phyloP scores from a whole-genome alignment of 1,140 invertebrate genomes.

The Philopotamus ludificatus region DNA sequence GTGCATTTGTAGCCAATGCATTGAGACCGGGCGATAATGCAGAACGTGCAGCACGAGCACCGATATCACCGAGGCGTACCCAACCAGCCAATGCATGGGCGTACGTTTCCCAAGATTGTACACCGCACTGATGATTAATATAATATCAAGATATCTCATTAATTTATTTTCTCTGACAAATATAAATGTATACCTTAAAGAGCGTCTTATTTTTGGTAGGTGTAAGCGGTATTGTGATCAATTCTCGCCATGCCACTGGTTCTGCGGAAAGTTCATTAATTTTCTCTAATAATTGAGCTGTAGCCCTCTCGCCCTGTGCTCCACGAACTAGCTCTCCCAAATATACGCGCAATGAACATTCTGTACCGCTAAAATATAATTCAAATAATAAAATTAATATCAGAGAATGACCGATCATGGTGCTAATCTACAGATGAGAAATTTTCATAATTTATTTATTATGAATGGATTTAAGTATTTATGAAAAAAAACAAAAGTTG shows the following conservation, averaged over 20 bases:
- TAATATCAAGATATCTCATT: background rate
- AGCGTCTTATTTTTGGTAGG: conserved; percentile 34
- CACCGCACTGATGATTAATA: conserved; percentile 30
- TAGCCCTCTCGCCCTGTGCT: conserved; percentile 48
- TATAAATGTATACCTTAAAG: conserved; percentile 28
- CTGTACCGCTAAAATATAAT: conserved; percentile 41
- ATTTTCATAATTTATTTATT: no score
- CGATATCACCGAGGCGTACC: conserved; percentile 17
- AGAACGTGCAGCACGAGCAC: conserved; percentile 30
- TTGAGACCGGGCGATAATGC: conserved; percentile 26
- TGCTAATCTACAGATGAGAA: no score
- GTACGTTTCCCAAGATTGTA: conserved; percentile 35
- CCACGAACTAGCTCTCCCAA: conserved; percentile 50
- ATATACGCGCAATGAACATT: conserved; percentile 51
- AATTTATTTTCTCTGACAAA: background rate
- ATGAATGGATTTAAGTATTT: no score
- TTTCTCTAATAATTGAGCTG: conserved; percentile 38
- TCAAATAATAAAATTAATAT: no score
- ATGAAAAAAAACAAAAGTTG: no score
- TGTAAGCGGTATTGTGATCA: conserved; percentile 37
- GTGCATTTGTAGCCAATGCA: conserved; percentile 20
- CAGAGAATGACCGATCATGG: no score
- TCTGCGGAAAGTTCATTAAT: conserved; percentile 45
- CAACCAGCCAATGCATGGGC: conserved; percentile 31
- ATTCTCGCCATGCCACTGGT: conserved; percentile 47